Base-by-base conservation (phyloP, 1,140 invertebrate genomes). In the Neodiprion lecontei region DNA sequence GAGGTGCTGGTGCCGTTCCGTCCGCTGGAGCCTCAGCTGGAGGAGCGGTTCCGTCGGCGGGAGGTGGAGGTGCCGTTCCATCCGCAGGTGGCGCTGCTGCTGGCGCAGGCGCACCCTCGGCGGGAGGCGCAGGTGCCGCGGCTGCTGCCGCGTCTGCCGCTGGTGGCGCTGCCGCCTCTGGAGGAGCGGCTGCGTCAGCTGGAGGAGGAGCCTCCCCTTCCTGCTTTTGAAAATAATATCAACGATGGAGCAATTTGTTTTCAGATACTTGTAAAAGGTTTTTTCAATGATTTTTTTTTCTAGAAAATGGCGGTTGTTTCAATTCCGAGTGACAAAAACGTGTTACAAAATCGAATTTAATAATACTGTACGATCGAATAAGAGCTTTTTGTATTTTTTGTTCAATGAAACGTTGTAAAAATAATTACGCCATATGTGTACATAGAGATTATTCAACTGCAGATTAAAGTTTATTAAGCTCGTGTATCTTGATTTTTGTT, bases 41-140 rank as follows among this genome's bases (percentile, higher is more conserved):
- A 47, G 79, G 72, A 49, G 82, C 79, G 53, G 81, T 71, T 50
- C 74, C 77, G 70, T 75, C 82, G 75, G 72, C 74, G 67, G 78
- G 75, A 40, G 78, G 76, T 76, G 89, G 85, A 69, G 85, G 86
- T 81, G 89, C 88, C 75, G 86, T 85, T 69, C 86, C 85, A 78
- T 86, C 76, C 77, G 83, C 83, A 69, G 84, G 81, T 72, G 83
- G 81, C 73, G 88, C 89, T 76, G 89, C 89, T 69, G 87, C 85
- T 82, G 86, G 89, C 72, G 84, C 84, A 75, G 84, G 86, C 83
- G 86, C 85, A 82, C 86, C 86, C 76, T 85, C 86, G 74, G 86
- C 84, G 77, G 80, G 82, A 77, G 48, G 83, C 70, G 85, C 88
- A 77, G 89, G 88, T 21, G 82, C 82, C 17, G 87, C 82, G 40